Base-by-base conservation (phyloP, 2,888 invertebrate species). In the Mythimna lalbum region DNA sequence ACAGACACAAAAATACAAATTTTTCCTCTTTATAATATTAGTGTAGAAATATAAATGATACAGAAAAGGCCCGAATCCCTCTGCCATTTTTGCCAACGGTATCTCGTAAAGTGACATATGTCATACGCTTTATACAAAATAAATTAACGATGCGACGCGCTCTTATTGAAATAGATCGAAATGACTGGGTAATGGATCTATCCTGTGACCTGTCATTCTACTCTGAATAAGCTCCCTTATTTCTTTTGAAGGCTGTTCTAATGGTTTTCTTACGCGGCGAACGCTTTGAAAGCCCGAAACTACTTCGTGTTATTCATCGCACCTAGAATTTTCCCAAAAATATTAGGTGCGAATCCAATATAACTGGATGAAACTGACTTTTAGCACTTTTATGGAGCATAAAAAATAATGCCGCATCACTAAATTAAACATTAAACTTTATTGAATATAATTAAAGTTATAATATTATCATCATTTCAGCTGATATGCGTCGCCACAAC, bases 101-200 rank as follows among this genome's bases (percentile, higher is more conserved):
- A 61, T 47, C 10, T 21, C n/a, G 4, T 61, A 14, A 69, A 69
- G 31, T 77, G 70, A 49, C 52, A 63, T 49, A 4, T 77, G 62
- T 63, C 70, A 61, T 59, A 27, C 33, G 70, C 27, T 68, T 68
- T 21, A 47, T 63, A 23, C 23, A 69, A 69, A 69, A 69, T 21
- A 63, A 69, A 74, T 59, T 57, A 74, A 69, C 19, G 69, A 62
- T 21, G 39, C 19, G 47, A 47, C 17, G 39, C 12, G 5, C 47
- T 53, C 21, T 39, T 52, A 59, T 76, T 69, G 57, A 63, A 53
- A 59, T 69, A 39, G 43, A 76, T 63, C 9, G 57, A 39, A 59
- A 69, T 59, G 17, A 43, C 52, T 39, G 19, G 0, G 47, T 62
- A 63, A 74, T 62, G 31, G 52, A 57, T 57, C 36, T n/a, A 74